Evolutionary conservation across 2,113 vertebrate species (phyloP), one percentile per base, ranked within the genome.

Genomic region (Hypocryptadius cinnamomeus): DNA sequence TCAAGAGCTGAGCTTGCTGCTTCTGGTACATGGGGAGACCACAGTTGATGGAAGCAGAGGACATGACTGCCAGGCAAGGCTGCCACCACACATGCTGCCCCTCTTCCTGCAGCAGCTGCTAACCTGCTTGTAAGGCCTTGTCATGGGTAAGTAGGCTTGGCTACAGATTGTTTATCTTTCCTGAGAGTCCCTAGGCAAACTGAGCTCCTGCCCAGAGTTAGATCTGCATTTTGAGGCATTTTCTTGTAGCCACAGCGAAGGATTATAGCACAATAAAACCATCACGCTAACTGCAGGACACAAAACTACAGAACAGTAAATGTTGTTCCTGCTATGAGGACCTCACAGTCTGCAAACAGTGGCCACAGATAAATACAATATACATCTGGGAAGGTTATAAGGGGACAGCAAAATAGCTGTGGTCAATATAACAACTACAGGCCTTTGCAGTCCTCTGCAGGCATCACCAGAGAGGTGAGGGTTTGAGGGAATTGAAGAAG

Each of bases 1-100:
- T 88, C 59, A 83, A 44, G 44, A 93, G 31, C 79, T 85, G 79
- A 79, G 33, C 70, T 95, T 81, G 44, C 35, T 89, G 31, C 37
- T 83, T 82, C 82, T 93, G 63, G 53, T 94, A 31, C 19, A 11
- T 2, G 24, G 15, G 66, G 40, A 68, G 39, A 87, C 71, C 59
- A 83, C 19, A 40, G 37, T 2, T 0, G 0, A 8, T 21, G 45
- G 66, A 54, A 79, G n/a, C 33, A 42, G 63, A 51, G 40, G 33
- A n/a, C 0, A 2, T 8, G 63, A 35, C 33, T 82, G 39, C 35
- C 40, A 33, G 57, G 28, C 63, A 20, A 45, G 13, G 30, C 33
- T 79, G 79, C 39, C 74, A 51, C 23, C 56, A 23, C 57, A 73
- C 50, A 57, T 4, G 2, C 13, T 81, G 25, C 21, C 21, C 25